These are phyloP conservation scores for Sarcophaga bullata DNA, from an alignment of 1,140 invertebrate species.

Conservation along the genomic window DNA sequence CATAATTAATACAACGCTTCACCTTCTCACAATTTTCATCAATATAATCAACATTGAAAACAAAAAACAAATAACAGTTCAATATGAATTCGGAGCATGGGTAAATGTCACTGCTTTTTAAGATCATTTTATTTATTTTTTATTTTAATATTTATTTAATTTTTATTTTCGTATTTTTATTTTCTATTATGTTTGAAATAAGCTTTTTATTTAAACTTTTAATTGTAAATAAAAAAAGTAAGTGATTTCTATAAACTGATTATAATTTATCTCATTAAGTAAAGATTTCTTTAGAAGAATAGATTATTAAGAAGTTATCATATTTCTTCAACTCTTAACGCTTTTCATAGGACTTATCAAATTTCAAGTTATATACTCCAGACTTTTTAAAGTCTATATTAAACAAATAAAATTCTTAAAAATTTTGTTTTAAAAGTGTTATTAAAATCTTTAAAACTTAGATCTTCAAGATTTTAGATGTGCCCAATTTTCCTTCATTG, in stretches of 20 bases:
- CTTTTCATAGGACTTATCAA: too few relatives aligned
- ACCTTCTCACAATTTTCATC: not conserved
- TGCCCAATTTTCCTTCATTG: too few relatives aligned
- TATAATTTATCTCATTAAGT: too few relatives aligned
- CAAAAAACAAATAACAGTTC: slow-evolving; percentile 52
- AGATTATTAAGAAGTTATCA: too few relatives aligned
- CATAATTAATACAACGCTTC: not conserved
- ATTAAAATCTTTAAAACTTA: too few relatives aligned
- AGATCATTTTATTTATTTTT: slow-evolving; percentile 13
- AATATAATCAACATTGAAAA: slow-evolving; percentile 29
- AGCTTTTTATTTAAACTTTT: not conserved
- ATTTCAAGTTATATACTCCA: too few relatives aligned
- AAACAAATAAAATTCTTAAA: too few relatives aligned
- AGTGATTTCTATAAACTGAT: not conserved
- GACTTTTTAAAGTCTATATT: too few relatives aligned
- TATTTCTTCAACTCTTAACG: too few relatives aligned
- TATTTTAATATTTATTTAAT: slow-evolving; percentile 11
- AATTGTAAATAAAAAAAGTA: not conserved
- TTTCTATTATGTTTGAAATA: not conserved
- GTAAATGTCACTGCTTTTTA: slow-evolving; percentile 49
- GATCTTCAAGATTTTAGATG: too few relatives aligned
- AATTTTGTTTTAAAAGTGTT: too few relatives aligned
- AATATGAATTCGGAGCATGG: slow-evolving; percentile 66
- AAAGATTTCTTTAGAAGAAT: too few relatives aligned
- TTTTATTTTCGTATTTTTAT: not conserved